These are phyloP conservation scores for Drosophila multiciliata DNA, from an alignment of 2,888 invertebrate species.

Conservation along the genomic window DNA sequence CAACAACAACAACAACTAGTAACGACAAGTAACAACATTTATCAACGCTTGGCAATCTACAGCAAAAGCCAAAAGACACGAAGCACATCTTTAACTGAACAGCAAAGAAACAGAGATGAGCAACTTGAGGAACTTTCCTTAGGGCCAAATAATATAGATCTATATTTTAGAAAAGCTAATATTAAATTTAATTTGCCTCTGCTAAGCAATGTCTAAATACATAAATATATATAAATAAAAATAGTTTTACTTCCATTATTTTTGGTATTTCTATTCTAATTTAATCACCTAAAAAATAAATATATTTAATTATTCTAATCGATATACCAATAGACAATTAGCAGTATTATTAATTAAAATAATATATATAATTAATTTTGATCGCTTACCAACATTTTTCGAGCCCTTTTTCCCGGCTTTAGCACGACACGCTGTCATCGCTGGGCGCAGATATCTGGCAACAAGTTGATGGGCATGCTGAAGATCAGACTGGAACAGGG, in stretches of 20 bases:
- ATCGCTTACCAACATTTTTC: not conserved
- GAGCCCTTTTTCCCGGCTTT: not conserved
- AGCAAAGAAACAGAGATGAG: slow-evolving; percentile 1
- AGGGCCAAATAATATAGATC: not conserved
- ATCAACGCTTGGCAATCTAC: slow-evolving; percentile 79
- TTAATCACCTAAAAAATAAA: not conserved
- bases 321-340: not conserved
- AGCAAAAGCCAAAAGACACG: slow-evolving; percentile 69
- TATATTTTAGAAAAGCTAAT: not conserved
- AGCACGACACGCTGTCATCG: slow-evolving; percentile 33
- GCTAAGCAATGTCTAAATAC: not conserved
- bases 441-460: slow-evolving; percentile 35
- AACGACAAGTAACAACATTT: slow-evolving; percentile 81
- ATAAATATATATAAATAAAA: not conserved
- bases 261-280: not conserved
- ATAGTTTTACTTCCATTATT: not conserved
- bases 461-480: slow-evolving; percentile 64
- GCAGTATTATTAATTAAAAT: not conserved
- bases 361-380: not conserved
- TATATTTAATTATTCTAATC: not conserved
- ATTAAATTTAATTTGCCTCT: not conserved
- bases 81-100: slow-evolving; percentile 39
- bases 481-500: slow-evolving; percentile 19
- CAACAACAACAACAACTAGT: slow-evolving; percentile 53
- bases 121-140: not conserved